Evolutionary conservation across 1,140 invertebrate genomes (phyloP).

Genomic region (Limonius californicus): DNA sequence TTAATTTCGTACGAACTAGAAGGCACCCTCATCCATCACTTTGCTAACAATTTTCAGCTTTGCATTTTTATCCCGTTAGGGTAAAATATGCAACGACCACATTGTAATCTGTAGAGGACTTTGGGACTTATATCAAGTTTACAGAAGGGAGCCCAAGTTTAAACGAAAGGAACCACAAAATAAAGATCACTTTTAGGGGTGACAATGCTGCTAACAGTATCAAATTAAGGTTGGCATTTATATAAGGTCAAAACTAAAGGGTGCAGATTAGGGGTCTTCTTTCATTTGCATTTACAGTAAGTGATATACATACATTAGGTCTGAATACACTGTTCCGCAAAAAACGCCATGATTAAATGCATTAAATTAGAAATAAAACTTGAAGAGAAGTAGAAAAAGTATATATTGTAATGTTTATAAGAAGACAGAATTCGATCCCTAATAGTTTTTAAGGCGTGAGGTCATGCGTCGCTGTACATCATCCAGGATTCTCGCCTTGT

Average conservation of each 20-base stretch:
- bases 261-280: slow-evolving; percentile 24
- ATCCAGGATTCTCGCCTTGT: too few species aligned
- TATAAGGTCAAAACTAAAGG: slow-evolving; percentile 27
- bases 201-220: slow-evolving; percentile 26
- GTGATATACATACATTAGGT: slow-evolving; percentile 37
- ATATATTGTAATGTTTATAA: too few species aligned
- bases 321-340: background rate
- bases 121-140: background rate
- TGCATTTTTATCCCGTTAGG: slow-evolving; percentile 31
- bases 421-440: too few species aligned
- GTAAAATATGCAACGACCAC: slow-evolving; percentile 5
- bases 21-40: slow-evolving; percentile 17
- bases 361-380: too few species aligned
- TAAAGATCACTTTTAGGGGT: slow-evolving; percentile 24
- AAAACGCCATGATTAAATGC: too few species aligned
- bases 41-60: slow-evolving; percentile 28
- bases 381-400: too few species aligned
- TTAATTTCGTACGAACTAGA: background rate
- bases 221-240: slow-evolving; percentile 37
- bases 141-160: slow-evolving; percentile 17
- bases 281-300: slow-evolving; percentile 39
- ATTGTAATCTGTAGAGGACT: background rate
- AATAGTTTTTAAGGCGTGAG: too few species aligned
- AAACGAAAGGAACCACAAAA: slow-evolving; percentile 28
- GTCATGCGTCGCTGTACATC: too few species aligned